Evolutionary conservation across 2,797 vertebrate species (phyloP).

Genomic region (Catharus ustulatus): DNA sequence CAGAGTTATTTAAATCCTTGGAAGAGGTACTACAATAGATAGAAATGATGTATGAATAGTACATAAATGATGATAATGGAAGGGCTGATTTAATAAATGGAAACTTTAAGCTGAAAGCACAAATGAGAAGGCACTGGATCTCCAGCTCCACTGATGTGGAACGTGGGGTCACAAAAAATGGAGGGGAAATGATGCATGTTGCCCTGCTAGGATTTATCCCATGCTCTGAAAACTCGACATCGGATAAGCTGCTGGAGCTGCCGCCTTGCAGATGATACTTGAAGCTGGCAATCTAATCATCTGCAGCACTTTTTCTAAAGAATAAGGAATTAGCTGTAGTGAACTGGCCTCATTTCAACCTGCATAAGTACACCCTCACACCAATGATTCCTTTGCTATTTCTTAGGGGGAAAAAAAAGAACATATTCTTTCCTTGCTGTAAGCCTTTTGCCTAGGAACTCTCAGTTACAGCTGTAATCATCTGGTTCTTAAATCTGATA

Average conservation of each 20-base stretch:
- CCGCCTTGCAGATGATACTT: background rate
- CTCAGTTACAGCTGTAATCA: background rate
- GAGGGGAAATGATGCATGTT: background rate
- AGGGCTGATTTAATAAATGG: conserved; percentile 32
- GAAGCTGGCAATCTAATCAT: conserved; percentile 5
- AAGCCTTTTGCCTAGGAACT: background rate
- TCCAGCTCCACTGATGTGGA: background rate
- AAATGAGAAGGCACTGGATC: background rate
- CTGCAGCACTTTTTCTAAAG: conserved; percentile 17
- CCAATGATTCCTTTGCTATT: background rate
- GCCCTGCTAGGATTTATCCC: background rate
- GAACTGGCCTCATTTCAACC: conserved; percentile 51
- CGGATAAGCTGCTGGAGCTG: background rate
- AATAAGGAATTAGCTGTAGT: conserved; percentile 20
- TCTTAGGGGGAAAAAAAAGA: background rate
- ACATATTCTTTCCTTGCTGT: background rate
- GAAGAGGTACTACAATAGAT: conserved; percentile 33
- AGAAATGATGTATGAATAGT: conserved; percentile 25
- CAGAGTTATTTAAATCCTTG: conserved; percentile 30
- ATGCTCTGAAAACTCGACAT: background rate
- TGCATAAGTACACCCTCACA: conserved; percentile 23
- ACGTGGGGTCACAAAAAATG: background rate
- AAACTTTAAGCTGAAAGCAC: conserved; percentile 1
- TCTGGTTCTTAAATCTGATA: background rate
- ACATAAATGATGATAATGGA: conserved; percentile 21